A percentile compares a stretch with the other conserved stretches of the same genome.
These are phyloP conservation scores for Drosophila nigrodunni DNA, from an alignment of 1,140 invertebrate genomes.

Conservation along the genomic window DNA sequence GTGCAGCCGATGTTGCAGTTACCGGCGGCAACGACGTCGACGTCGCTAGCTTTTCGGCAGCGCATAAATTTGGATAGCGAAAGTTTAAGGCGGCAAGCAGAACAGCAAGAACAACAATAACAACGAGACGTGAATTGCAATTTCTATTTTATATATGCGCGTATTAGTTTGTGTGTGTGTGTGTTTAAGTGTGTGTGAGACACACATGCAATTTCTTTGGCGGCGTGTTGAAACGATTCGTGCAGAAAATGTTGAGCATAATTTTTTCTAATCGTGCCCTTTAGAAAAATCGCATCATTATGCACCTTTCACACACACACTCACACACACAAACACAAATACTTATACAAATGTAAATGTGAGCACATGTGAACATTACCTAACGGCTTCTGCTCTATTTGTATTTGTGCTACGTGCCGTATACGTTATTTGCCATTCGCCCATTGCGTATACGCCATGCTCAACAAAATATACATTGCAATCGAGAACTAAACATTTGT, in stretches of 20 bases:
- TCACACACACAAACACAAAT: constrained; percentile 5
- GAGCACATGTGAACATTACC: constrained; percentile 23
- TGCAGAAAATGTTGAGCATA: constrained; percentile 79
- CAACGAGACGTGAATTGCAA: constrained; percentile 56
- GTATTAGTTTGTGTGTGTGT: constrained; percentile 2
- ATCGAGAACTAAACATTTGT: constrained; percentile 53
- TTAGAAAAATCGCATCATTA: constrained; percentile 49
- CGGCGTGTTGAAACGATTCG: constrained; percentile 69
- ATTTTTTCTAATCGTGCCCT: constrained; percentile 74
- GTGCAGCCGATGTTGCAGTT: constrained; percentile 33
- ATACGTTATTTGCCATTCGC: constrained; percentile 66
- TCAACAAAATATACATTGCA: constrained; percentile 44
- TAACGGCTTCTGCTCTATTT: constrained; percentile 48
- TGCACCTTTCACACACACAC: constrained; percentile 16
- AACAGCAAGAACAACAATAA: constrained; percentile 19
- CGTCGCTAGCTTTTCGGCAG: constrained; percentile 57
- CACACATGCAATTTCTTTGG: constrained; percentile 48
- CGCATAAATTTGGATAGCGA: constrained; percentile 71
- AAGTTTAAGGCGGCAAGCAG: constrained; percentile 33
- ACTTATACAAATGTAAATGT: constrained; percentile 3
- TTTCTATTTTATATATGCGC: constrained; percentile 52
- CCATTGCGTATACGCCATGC: constrained; percentile 53
- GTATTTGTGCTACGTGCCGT: constrained; percentile 77
- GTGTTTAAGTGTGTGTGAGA: constrained; percentile 7
- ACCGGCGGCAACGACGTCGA: constrained; percentile 8